phyloP scores from a whole-genome alignment of 2,888 invertebrate species.

The Coelopa pilipes region DNA sequence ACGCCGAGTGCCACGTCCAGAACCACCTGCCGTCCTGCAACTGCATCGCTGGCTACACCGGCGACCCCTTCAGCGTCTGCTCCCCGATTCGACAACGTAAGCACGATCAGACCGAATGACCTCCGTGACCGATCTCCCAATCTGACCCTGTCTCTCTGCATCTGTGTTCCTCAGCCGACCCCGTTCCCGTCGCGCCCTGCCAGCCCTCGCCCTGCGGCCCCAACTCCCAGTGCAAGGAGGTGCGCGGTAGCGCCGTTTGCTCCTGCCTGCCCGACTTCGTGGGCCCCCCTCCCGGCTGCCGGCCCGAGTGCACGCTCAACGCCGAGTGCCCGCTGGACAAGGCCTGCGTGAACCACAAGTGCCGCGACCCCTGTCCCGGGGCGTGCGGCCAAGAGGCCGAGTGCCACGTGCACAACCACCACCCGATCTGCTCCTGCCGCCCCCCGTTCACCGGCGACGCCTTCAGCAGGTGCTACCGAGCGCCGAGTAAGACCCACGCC shows the following conservation, averaged over 20 bases:
- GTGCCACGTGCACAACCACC: conserved; percentile 75
- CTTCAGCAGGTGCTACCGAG: conserved; percentile 70
- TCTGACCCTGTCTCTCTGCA: no score
- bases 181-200: conserved; percentile 67
- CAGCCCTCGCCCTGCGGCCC: conserved; percentile 75
- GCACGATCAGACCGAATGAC: conserved; percentile 46
- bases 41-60: conserved; percentile 75
- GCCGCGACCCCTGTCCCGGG: conserved; percentile 75
- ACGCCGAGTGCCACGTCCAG: conserved; percentile 78
- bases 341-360: conserved; percentile 75
- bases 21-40: conserved; percentile 81
- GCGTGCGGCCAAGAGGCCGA: conserved; percentile 73
- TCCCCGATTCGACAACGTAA: conserved; percentile 71
- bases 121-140: not conserved
- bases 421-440: conserved; percentile 73
- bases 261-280: conserved; percentile 76
- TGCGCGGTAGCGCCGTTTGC: conserved; percentile 73
- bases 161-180: no score
- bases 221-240: conserved; percentile 71
- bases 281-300: conserved; percentile 80
- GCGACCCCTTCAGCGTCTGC: conserved; percentile 78
- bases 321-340: conserved; percentile 72
- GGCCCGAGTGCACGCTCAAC: conserved; percentile 80
- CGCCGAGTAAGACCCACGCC: conserved; percentile 54
- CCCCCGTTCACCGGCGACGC: conserved; percentile 75